Evolutionary conservation across 1,140 invertebrate genomes (phyloP).

Genomic region (Euwallacea similis): DNA sequence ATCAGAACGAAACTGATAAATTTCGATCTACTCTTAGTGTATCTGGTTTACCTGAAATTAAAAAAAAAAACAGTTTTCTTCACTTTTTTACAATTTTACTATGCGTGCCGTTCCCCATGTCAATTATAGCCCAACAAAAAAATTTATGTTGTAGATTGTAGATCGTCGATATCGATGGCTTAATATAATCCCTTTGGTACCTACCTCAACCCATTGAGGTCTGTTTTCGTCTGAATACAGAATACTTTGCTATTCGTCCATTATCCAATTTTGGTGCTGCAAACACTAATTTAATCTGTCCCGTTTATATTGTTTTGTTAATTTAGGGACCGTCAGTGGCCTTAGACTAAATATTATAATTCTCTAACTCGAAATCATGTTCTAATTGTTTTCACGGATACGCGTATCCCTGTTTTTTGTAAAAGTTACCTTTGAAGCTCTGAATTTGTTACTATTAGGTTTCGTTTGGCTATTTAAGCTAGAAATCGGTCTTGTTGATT

Average conservation of each 20-base stretch:
- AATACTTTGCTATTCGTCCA: not conserved
- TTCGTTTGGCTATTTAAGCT: constrained; percentile 17
- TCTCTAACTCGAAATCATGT: constrained; percentile 4
- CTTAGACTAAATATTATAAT: constrained; percentile 29
- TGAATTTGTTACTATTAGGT: constrained; percentile 4
- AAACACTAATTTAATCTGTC: constrained; percentile 6
- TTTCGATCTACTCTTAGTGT: no score
- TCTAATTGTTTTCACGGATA: not conserved
- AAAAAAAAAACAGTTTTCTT: no score
- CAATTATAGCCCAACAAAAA: no score
- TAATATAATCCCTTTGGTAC: no score
- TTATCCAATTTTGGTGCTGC: not conserved
- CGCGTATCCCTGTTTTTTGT: not conserved
- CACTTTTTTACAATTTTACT: no score
- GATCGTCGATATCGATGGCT: no score
- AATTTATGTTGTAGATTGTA: no score
- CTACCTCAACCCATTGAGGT: no score
- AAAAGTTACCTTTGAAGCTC: constrained; percentile 16
- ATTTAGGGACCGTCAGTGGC: constrained; percentile 15
- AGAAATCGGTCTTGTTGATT: not conserved
- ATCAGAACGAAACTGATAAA: no score
- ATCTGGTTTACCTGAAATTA: no score
- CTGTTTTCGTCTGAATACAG: not conserved
- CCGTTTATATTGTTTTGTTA: constrained; percentile 9
- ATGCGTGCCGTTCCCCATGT: no score